A percentile compares a stretch with the other conserved stretches of the same genome.
These are phyloP conservation scores for Gymnodraco acuticeps DNA, from an alignment of 2,797 vertebrate genomes.

Conservation along the genomic window DNA sequence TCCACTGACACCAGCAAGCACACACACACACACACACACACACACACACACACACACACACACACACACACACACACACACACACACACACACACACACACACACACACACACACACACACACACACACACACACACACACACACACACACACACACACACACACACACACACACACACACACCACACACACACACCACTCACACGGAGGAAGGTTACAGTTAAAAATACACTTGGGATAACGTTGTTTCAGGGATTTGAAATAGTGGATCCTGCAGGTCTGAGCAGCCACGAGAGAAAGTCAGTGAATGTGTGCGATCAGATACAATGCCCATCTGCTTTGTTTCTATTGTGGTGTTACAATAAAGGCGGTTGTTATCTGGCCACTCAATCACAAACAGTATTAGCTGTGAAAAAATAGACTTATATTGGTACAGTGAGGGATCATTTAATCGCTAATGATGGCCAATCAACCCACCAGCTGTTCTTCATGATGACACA, in stretches of 20 bases:
- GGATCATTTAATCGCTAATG: slow-evolving; percentile 19
- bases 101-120: not conserved
- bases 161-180: not conserved
- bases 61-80: not conserved
- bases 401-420: no score
- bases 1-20: not conserved
- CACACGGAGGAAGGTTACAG: not conserved
- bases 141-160: not conserved
- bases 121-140: not conserved
- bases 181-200: slow-evolving; percentile 5
- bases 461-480: slow-evolving; percentile 36
- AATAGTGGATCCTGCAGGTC: no score
- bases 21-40: not conserved
- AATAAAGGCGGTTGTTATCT: slow-evolving; percentile 16
- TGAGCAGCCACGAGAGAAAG: not conserved
- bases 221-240: not conserved
- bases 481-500: slow-evolving; percentile 29
- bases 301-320: slow-evolving; percentile 12
- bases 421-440: not conserved
- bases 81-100: not conserved
- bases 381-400: slow-evolving; percentile 1
- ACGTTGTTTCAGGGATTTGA: slow-evolving; percentile 11
- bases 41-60: not conserved
- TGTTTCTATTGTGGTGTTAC: not conserved
- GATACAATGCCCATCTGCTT: no score